These are phyloP conservation scores for Hirundichthys speculiger DNA, from an alignment of 2,113 vertebrate genomes.

Conservation along the genomic window DNA sequence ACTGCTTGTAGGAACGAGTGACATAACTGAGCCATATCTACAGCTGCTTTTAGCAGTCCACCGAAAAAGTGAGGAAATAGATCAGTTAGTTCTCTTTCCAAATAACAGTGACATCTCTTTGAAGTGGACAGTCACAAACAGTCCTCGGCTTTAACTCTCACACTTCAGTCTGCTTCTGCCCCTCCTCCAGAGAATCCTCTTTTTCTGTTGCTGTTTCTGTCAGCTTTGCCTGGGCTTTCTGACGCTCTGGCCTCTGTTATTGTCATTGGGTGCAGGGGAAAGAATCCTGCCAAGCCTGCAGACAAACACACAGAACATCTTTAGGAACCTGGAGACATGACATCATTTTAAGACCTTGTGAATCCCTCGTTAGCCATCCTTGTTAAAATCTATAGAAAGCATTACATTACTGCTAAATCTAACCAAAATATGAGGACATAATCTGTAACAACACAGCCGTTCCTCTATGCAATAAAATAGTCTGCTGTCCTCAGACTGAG, in stretches of 20 bases:
- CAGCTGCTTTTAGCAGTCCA: slow-evolving; percentile 2
- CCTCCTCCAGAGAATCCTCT: slow-evolving; percentile 19
- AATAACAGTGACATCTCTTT: slow-evolving; percentile 14
- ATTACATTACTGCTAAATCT: too few relatives aligned
- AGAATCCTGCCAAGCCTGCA: slow-evolving; percentile 82
- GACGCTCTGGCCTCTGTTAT: slow-evolving; percentile 79
- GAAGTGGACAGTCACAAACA: background rate
- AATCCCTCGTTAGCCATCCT: too few relatives aligned
- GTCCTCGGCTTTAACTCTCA: slow-evolving; percentile 33
- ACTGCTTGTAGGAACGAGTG: too few relatives aligned
- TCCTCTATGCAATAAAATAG: too few relatives aligned
- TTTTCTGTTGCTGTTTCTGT: slow-evolving; percentile 6
- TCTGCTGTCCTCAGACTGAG: too few relatives aligned
- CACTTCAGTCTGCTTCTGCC: slow-evolving; percentile 36
- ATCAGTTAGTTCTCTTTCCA: background rate
- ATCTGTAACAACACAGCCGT: too few relatives aligned
- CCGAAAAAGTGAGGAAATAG: slow-evolving; percentile 3
- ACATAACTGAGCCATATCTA: too few relatives aligned
- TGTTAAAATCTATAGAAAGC: too few relatives aligned
- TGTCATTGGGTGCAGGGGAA: slow-evolving; percentile 84
- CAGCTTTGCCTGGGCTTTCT: slow-evolving; percentile 22
- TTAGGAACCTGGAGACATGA: too few relatives aligned
- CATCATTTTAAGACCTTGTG: too few relatives aligned
- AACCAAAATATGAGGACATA: too few relatives aligned
- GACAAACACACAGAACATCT: background rate